These are phyloP conservation scores for Hylaeus anthracinus DNA, from an alignment of 1,140 invertebrate species.

Conservation along the genomic window DNA sequence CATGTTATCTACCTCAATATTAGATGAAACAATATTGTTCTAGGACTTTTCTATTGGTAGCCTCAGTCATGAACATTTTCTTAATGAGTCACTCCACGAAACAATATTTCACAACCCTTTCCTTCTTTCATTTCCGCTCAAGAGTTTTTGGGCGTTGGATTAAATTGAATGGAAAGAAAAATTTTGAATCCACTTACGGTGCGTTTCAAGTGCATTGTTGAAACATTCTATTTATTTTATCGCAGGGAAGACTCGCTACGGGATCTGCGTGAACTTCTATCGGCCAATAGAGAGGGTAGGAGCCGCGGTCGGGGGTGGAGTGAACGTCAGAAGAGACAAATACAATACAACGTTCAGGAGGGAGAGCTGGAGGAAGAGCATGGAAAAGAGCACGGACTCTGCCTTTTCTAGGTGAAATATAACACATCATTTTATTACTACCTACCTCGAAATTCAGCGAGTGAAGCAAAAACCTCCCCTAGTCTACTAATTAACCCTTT, in stretches of 20 bases:
- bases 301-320: conserved; percentile 63
- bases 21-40: no score
- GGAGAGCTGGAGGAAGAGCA: conserved; percentile 93
- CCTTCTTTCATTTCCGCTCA: no score
- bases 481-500: neutral
- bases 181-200: no score
- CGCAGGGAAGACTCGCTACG: conserved; percentile 91
- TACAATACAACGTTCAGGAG: conserved; percentile 86
- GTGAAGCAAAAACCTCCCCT: no score
- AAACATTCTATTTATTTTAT: neutral
- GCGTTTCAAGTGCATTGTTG: no score
- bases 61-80: no score
- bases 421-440: conserved; percentile 23
- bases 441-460: neutral
- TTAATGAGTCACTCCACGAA: no score
- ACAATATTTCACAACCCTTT: no score
- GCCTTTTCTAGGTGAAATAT: conserved; percentile 92
- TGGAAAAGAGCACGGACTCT: conserved; percentile 94
- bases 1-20: no score
- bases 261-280: conserved; percentile 99
- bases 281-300: conserved; percentile 88
- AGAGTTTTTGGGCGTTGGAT: no score
- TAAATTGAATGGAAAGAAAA: no score
- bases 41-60: no score
- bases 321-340: conserved; percentile 77